Evolutionary conservation across 2,888 invertebrate species (phyloP), one percentile per base, ranked within the genome.

Genomic region (Buathra laborator): DNA sequence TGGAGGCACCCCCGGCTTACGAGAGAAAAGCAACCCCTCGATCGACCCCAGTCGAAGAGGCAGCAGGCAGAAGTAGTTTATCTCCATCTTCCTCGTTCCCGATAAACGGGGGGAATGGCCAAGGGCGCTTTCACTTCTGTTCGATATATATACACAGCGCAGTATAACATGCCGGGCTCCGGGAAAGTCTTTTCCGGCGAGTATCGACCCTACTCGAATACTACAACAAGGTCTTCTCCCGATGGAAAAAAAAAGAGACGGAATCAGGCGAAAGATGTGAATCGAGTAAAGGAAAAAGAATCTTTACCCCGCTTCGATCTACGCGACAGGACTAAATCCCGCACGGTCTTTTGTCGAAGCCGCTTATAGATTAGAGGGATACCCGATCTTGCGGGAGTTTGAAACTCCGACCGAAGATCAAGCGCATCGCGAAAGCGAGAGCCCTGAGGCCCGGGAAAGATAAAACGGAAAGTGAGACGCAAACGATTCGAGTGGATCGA

Each of bases 401-500:
- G 83, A 83, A 89, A 88, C 86, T 64, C 86, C 86, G 86, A 64
- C 7, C 14, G 9, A 64, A 32, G 37, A 32, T 37, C 70, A 86
- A 66, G 83, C 86, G 83, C 82, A 80, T 81, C 84, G 56, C 66
- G 77, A 19, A 29, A 84, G 86, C 48, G 51, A 84, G 74, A 85
- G 83, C 70, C 56, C 75, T 56, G 77, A 77, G 83, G 83, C 12
- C 12, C 24, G 68, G 56, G 66, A 74, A 10, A 72, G 66, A 44
- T 12, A 16, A 56, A 24, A 66, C 68, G 62, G 62, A 70, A 78
- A 78, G 70, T 70, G 64, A 71, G 59, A 51, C 24, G 29, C 29
- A 70, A 78, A 68, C 53, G 70, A 48, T 64, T 70, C 70, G 48
- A 79, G 68, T 46, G 64, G 71, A 29, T 71, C 71, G 79, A 12